Percentiles rank a stretch among this genome's conserved stretches.
Evolutionary conservation across 2,113 vertebrate genomes (phyloP).

Genomic region (Phylloscopus trochiloides): DNA sequence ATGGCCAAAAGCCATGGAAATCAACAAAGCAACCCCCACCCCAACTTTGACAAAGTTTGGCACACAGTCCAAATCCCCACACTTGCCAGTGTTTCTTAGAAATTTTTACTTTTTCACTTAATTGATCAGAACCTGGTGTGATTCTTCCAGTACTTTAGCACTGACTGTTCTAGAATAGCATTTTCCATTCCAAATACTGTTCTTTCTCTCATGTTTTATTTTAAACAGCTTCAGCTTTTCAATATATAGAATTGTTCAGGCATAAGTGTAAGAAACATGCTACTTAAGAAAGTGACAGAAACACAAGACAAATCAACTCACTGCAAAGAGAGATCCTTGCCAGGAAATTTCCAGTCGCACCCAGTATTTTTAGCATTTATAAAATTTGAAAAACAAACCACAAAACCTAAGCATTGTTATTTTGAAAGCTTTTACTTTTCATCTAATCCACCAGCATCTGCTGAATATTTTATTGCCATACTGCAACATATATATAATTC

Average conservation of each 20-base stretch:
- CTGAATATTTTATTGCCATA: slow-evolving; percentile 43
- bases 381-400: slow-evolving; percentile 16
- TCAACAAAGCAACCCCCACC: background rate
- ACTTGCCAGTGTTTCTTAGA: background rate
- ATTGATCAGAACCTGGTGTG: background rate
- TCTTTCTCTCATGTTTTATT: background rate
- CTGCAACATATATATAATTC: slow-evolving; percentile 38
- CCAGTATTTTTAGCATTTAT: slow-evolving; percentile 6
- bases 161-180: background rate
- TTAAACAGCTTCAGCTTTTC: background rate
- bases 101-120: background rate
- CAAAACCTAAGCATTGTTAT: background rate
- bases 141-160: background rate
- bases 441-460: slow-evolving; percentile 8
- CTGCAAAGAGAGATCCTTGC: background rate
- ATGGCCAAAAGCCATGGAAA: background rate
- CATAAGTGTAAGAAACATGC: background rate
- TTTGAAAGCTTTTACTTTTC: slow-evolving; percentile 32
- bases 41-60: background rate
- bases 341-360: slow-evolving; percentile 8
- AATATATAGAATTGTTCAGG: background rate
- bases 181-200: background rate
- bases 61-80: background rate
- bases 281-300: slow-evolving; percentile 20
- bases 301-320: background rate